A percentile compares a stretch with the other conserved stretches of the same genome.
Evolutionary conservation across 1,140 invertebrate genomes (phyloP).

Genomic region (Pogonognathellus flavescens): DNA sequence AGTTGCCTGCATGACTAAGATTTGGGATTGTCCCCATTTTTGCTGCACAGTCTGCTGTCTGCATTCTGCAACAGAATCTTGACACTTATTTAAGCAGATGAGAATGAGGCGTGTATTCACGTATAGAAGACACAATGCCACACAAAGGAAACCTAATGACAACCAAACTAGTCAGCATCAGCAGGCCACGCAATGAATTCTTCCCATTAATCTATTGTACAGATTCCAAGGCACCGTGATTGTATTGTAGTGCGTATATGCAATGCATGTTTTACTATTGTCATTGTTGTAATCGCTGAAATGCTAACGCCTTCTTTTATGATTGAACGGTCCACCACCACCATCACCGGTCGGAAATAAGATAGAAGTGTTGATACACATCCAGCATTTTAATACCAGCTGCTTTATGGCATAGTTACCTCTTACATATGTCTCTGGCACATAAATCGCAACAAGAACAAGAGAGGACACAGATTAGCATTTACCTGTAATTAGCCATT

Average conservation of each 20-base stretch:
- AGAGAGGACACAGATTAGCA: neutral
- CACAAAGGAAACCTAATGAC: neutral
- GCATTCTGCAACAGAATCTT: conserved; percentile 3
- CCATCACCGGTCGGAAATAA: neutral
- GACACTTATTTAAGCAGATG: conserved; percentile 42
- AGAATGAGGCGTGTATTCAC: neutral
- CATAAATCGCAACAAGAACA: neutral
- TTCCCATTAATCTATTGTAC: conserved; percentile 7
- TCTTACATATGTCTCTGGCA: too few species aligned
- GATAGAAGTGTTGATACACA: neutral
- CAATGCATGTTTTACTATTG: conserved; percentile 8
- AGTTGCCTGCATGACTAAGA: too few species aligned
- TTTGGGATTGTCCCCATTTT: conserved; percentile 26
- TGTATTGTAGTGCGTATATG: conserved; percentile 11
- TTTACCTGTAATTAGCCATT: conserved; percentile 16
- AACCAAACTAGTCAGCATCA: neutral
- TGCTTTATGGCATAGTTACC: too few species aligned
- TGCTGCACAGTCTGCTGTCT: neutral
- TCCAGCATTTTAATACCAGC: neutral
- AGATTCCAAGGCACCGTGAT: neutral
- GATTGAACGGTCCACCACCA: conserved; percentile 20
- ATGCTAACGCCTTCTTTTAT: conserved; percentile 33
- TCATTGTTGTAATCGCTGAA: neutral
- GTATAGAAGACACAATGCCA: conserved; percentile 27
- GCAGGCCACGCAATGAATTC: conserved; percentile 4